A percentile compares a stretch with the other conserved stretches of the same genome.
Conservation (phyloP, 2,113 vertebrate genomes). For the Eonycteris spelaea region DNA sequence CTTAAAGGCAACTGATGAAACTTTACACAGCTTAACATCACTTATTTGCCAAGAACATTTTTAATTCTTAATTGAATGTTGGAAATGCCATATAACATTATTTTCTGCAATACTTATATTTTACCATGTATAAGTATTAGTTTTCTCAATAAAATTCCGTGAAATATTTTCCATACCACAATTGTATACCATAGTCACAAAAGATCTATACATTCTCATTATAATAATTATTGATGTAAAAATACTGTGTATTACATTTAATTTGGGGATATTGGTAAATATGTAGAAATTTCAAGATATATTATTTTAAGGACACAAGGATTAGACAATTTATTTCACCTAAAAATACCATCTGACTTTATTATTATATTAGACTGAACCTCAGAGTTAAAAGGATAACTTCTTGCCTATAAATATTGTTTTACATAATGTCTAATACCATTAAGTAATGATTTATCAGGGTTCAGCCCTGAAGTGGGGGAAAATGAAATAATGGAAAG, state of each 20-base stretch:
- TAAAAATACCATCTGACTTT: neutral
- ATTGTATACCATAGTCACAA: conserved; percentile 57
- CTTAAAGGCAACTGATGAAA: conserved; percentile 83
- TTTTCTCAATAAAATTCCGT: conserved; percentile 69
- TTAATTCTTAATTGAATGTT: conserved; percentile 81
- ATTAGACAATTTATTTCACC: neutral
- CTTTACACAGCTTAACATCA: conserved; percentile 86
- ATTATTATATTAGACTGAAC: neutral
- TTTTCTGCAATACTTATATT: conserved; percentile 80
- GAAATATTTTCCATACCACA: conserved; percentile 70
- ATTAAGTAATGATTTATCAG: conserved; percentile 24
- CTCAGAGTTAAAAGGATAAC: neutral
- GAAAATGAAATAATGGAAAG: neutral
- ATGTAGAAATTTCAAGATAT: neutral
- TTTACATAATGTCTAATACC: conserved; percentile 29
- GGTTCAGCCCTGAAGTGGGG: neutral
- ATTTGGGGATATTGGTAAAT: conserved; percentile 5
- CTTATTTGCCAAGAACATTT: conserved; percentile 83
- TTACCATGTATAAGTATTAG: conserved; percentile 72
- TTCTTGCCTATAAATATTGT: conserved; percentile 12
- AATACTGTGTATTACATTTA: conserved; percentile 28
- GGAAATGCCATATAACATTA: conserved; percentile 80
- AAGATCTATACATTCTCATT: conserved; percentile 18
- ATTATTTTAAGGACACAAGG: conserved; percentile 18
- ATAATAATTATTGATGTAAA: conserved; percentile 65